Percentiles rank a stretch among this genome's conserved stretches.
phyloP scores from a whole-genome alignment of 2,113 vertebrate species.

The Mastomys coucha region DNA sequence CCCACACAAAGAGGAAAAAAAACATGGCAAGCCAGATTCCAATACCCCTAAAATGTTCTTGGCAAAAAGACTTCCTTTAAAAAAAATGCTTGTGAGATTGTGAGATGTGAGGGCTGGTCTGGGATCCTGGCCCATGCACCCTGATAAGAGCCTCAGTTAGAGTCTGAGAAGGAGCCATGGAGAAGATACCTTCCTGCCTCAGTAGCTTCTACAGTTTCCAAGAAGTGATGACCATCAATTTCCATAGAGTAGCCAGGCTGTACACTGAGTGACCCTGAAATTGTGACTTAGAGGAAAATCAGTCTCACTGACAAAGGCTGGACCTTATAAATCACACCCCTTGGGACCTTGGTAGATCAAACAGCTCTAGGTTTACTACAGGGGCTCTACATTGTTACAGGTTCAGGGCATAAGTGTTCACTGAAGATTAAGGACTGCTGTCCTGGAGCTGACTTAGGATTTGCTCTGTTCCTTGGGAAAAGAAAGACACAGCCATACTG shows the following conservation, averaged over 20 bases:
- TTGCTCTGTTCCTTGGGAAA: constrained; percentile 1
- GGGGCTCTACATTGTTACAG: neutral
- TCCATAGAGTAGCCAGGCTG: neutral
- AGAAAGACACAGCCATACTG: neutral
- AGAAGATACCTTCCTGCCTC: neutral
- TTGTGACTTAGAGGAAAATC: neutral
- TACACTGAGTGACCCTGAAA: neutral
- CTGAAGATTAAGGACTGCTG: neutral
- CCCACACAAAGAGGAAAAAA: neutral
- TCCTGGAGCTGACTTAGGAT: neutral
- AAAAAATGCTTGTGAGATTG: neutral
- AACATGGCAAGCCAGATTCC: neutral
- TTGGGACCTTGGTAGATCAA: neutral
- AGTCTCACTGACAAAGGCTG: neutral
- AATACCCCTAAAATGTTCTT: neutral
- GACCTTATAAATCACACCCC: neutral
- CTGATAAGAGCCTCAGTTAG: neutral
- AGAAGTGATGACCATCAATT: neutral
- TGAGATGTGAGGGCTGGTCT: neutral
- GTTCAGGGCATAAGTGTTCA: neutral
- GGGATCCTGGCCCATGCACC: neutral
- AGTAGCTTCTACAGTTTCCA: neutral
- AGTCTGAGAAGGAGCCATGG: neutral
- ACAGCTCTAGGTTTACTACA: neutral
- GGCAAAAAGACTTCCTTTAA: neutral